Conservation (phyloP, 2,888 invertebrate genomes). For the Drosophila rellima region DNA sequence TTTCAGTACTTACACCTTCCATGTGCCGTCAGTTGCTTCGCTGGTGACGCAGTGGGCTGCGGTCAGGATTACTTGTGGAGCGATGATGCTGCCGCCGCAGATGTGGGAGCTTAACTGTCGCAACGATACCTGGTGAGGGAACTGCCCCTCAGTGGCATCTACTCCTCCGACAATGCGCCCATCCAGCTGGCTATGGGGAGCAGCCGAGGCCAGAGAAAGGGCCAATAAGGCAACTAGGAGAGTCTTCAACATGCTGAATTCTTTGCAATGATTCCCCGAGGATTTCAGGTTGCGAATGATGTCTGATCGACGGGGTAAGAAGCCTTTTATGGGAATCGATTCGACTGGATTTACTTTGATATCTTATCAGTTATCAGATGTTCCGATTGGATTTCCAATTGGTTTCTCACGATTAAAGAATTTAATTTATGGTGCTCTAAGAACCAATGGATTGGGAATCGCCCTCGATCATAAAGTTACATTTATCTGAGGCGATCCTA, state of each 20-base stretch:
- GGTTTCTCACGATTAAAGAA: constrained; percentile 5
- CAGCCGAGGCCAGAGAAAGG: constrained; percentile 4
- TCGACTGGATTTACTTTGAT: not conserved
- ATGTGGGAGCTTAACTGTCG: constrained; percentile 3
- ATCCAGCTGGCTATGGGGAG: constrained; percentile 4
- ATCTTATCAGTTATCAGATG: constrained; percentile 1
- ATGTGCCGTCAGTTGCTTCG: not conserved
- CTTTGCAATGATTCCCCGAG: not conserved
- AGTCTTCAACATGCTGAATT: constrained; percentile 1
- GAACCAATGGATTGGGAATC: constrained; percentile 4
- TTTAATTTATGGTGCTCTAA: not conserved
- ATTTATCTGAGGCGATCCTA: not conserved
- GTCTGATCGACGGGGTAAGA: not conserved
- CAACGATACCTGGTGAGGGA: constrained; percentile 19
- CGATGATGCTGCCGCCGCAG: constrained; percentile 19
- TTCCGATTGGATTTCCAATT: not conserved
- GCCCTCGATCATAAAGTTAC: constrained; percentile 3
- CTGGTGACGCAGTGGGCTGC: constrained; percentile 27
- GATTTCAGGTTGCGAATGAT: constrained; percentile 1
- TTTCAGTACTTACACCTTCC: constrained; percentile 9
- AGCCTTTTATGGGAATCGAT: constrained; percentile 6
- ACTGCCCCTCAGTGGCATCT: constrained; percentile 10
- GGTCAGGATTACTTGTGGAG: constrained; percentile 9
- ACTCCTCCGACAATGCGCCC: constrained; percentile 15
- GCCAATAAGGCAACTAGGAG: constrained; percentile 8